These are phyloP conservation scores for Ferdinandea cuprea DNA, from an alignment of 2,888 invertebrate genomes.

Conservation along the genomic window DNA sequence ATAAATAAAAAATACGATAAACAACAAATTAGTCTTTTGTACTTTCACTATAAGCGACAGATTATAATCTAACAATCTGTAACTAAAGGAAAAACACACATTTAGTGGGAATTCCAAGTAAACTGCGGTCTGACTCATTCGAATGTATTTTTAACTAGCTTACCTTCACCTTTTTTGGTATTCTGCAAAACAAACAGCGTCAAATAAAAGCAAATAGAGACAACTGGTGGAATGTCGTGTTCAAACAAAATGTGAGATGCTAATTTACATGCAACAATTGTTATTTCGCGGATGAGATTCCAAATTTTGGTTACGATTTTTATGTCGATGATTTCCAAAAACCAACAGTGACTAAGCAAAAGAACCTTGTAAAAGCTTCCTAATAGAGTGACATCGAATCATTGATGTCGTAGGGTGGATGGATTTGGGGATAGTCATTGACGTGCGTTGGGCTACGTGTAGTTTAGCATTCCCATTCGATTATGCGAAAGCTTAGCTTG, in stretches of 20 bases:
- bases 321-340: not conserved
- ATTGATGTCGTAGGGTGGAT: not conserved
- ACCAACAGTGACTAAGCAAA: not conserved
- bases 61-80: conserved; percentile 1
- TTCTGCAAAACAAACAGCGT: conserved; percentile 33
- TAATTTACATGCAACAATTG: conserved; percentile 54
- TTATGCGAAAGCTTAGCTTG: too few relatives aligned
- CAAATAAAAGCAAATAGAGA: conserved; percentile 1
- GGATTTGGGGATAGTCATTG: too few relatives aligned
- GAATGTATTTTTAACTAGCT: conserved; percentile 35
- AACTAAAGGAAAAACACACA: conserved; percentile 18
- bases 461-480: too few relatives aligned
- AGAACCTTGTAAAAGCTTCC: not conserved
- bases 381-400: not conserved
- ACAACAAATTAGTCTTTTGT: conserved; percentile 4
- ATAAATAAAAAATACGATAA: conserved; percentile 5
- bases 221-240: conserved; percentile 5
- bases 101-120: conserved; percentile 45
- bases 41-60: conserved; percentile 38
- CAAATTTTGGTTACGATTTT: conserved; percentile 11
- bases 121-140: conserved; percentile 46
- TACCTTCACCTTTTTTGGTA: conserved; percentile 57
- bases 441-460: too few relatives aligned
- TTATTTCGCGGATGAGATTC: conserved; percentile 4
- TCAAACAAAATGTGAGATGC: conserved; percentile 33